These are phyloP conservation scores for Mugil cephalus DNA, from an alignment of 2,113 vertebrate genomes.

Conservation along the genomic window DNA sequence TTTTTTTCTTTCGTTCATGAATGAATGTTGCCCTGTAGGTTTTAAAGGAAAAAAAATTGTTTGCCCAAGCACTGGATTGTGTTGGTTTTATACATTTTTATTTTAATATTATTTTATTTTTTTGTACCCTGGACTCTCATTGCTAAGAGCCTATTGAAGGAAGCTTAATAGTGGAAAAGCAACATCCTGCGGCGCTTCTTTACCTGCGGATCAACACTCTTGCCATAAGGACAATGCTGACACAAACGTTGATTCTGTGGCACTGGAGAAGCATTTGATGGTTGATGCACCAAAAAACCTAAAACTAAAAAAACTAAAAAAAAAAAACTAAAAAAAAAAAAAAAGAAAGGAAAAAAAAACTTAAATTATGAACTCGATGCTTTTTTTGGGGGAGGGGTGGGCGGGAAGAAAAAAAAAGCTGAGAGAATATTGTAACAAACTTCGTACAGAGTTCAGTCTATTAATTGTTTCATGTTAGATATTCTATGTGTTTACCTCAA, in stretches of 20 bases:
- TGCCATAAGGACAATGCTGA: conserved; percentile 83
- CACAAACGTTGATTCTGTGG: conserved; percentile 82
- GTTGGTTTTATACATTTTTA: conserved; percentile 88
- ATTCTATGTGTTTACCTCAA: conserved; percentile 99
- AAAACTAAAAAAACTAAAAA: conserved; percentile 62
- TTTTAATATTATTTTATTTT: conserved; percentile 84
- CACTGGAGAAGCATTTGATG: conserved; percentile 87
- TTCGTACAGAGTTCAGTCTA: conserved; percentile 99
- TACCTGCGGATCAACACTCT: conserved; percentile 84
- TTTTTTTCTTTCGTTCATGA: conserved; percentile 89
- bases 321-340: conserved; percentile 40
- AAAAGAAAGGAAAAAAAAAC: conserved; percentile 59
- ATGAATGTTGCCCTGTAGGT: conserved; percentile 94
- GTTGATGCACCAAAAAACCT: conserved; percentile 93
- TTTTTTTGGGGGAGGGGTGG: conserved; percentile 45
- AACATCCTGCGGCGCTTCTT: conserved; percentile 91
- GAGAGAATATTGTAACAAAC: conserved; percentile 99
- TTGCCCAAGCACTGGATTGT: conserved; percentile 94
- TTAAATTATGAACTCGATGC: conserved; percentile 83
- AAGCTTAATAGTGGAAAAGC: conserved; percentile 90
- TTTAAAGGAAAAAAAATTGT: conserved; percentile 87
- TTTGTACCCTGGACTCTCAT: conserved; percentile 93
- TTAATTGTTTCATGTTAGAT: conserved; percentile 99
- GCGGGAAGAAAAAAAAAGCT: conserved; percentile 82
- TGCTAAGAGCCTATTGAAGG: conserved; percentile 91